Evolutionary conservation across 2,113 vertebrate genomes (phyloP).

Genomic region (Empidonax alnorum): DNA sequence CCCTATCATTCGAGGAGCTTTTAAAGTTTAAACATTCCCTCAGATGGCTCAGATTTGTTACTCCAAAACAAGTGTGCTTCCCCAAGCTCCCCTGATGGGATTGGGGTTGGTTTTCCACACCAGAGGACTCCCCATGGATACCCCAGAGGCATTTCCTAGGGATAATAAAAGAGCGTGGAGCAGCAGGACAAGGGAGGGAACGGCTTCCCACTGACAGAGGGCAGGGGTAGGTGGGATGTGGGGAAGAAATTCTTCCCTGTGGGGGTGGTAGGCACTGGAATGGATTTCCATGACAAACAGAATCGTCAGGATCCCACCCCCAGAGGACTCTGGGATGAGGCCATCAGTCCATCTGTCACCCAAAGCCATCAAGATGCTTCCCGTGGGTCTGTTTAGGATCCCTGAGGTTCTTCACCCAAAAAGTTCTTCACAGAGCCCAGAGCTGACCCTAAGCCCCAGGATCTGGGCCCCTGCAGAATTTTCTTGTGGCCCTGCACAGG

Average conservation of each 20-base stretch:
- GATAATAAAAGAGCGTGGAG: neutral
- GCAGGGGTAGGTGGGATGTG: neutral
- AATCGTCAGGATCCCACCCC: neutral
- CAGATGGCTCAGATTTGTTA: neutral
- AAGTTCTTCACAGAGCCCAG: neutral
- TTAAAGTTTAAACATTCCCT: too few species aligned
- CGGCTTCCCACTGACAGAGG: neutral
- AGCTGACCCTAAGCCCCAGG: neutral
- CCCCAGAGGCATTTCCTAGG: neutral
- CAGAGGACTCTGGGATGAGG: neutral
- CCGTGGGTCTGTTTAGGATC: neutral
- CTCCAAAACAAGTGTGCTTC: too few species aligned
- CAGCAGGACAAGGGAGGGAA: neutral
- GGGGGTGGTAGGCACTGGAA: neutral
- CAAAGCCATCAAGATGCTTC: neutral
- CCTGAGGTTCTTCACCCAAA: neutral
- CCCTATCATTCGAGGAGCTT: neutral
- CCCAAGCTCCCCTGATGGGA: neutral
- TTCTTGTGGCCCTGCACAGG: neutral
- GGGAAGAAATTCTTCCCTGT: neutral
- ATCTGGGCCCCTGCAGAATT: neutral
- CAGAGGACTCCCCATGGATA: neutral
- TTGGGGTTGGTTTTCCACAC: neutral
- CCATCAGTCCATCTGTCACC: neutral
- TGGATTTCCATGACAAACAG: neutral